These are phyloP conservation scores for Phthorimaea operculella DNA, from an alignment of 1,140 invertebrate species.

Conservation along the genomic window DNA sequence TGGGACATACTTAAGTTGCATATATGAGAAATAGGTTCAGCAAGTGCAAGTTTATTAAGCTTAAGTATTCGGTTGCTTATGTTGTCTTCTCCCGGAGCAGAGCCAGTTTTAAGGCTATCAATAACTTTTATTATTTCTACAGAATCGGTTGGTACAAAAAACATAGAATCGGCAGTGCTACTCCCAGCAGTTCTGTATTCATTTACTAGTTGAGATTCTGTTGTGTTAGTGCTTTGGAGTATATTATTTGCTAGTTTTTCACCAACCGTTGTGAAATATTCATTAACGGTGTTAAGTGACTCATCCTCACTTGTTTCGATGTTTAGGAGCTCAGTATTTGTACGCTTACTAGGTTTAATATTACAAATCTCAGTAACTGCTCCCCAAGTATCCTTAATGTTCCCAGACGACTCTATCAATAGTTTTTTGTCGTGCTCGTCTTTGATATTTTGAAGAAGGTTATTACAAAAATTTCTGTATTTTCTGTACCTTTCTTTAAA, in stretches of 20 bases:
- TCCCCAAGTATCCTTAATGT: conserved; percentile 3
- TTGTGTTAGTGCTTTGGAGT: background rate
- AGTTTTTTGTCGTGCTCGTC: background rate
- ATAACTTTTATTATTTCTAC: background rate
- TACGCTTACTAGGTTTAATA: background rate
- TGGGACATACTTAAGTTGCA: background rate
- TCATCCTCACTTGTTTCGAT: background rate
- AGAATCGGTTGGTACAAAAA: background rate
- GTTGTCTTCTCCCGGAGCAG: background rate
- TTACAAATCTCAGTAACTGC: background rate
- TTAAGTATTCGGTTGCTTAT: background rate
- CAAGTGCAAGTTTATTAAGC: background rate
- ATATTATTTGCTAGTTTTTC: conserved; percentile 4
- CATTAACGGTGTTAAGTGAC: conserved; percentile 2
- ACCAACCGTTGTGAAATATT: background rate
- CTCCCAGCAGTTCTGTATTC: background rate
- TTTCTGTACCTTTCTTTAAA: background rate
- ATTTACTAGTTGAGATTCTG: background rate
- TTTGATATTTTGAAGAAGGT: background rate
- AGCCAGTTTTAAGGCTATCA: background rate
- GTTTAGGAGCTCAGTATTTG: background rate
- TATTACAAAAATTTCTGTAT: conserved; percentile 5
- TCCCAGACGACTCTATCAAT: background rate
- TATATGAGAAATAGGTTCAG: background rate
- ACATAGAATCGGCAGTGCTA: background rate